Base-by-base conservation (phyloP, 2,113 vertebrate species). In the Zapornia atra region DNA sequence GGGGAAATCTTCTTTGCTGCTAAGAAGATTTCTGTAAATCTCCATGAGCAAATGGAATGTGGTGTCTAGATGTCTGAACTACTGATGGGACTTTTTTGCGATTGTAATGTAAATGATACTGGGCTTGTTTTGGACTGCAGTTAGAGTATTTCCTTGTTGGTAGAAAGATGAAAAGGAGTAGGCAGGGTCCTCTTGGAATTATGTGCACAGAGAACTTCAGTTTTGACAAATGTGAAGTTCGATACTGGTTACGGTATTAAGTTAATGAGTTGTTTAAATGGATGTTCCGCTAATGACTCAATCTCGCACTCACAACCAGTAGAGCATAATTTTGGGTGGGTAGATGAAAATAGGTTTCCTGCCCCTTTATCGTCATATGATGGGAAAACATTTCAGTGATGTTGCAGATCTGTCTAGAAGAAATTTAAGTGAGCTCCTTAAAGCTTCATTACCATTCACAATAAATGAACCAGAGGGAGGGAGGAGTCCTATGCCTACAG, bases 1-100 rank as follows among this genome's bases (percentile, higher is more conserved):
- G 26, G 72, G 44, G 85, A 96, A 97, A 97, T 96, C 96, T 96
- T 95, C 93, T 96, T 96, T 97, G 33, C 84, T 84, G 64, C 51
- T 95, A 97, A 97, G 97, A 92, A 95, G 97, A 97, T 97, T 97
- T 97, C 86, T 86, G 44, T 88, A 97, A 97, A 97, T 95, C 96
- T 96, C 82, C 57, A 42, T 76, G 54, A 96, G 84, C 69, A 96
- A 92, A 90, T 80, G 83, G 56, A 94, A 78, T 86, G 69, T 46
- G 48, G 33, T 76, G 82, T 96, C 87, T 92, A 96, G 79, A 95
- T 94, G 78, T 89, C 88, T 92, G 75, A 87, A 92, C 36, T 78
- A 90, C 36, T 86, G 85, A 90, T 60, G 79, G 38, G 70, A 96
- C 44, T 78, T 94, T 94, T 79, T 66, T 77, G 75, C 0, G 0